Percentiles rank a stretch among this genome's conserved stretches.
Conservation (phyloP, 2,797 vertebrate species). For the Rallus crepitans region DNA sequence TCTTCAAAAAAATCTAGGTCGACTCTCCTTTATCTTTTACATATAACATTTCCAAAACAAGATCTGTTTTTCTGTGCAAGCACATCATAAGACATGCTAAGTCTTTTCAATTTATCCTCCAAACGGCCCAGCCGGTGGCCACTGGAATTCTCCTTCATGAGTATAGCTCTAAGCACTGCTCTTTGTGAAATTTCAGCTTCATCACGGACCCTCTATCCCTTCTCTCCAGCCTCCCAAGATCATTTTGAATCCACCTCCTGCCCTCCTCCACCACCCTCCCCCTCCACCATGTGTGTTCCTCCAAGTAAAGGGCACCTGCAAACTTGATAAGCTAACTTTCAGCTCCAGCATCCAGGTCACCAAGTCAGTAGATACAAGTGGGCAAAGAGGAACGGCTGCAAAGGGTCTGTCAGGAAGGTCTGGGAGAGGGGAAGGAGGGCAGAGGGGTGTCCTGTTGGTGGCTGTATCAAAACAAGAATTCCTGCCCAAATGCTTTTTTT, state of each 20-base stretch:
- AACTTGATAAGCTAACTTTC: neutral
- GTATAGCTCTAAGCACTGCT: neutral
- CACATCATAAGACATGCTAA: neutral
- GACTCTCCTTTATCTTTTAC: neutral
- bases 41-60: neutral
- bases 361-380: neutral
- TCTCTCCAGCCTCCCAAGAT: neutral
- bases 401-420: neutral
- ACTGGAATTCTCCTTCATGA: neutral
- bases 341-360: neutral
- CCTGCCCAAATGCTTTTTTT: neutral
- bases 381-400: neutral
- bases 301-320: neutral
- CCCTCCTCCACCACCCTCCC: neutral
- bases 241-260: neutral
- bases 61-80: slow-evolving; percentile 7
- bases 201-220: neutral
- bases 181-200: neutral
- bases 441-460: neutral
- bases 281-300: neutral
- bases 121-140: neutral
- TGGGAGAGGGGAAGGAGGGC: too few species aligned
- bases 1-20: slow-evolving; percentile 10
- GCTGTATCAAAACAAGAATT: neutral
- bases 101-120: neutral